Percentiles rank a stretch among this genome's conserved stretches.
phyloP scores from a whole-genome alignment of 2,113 vertebrate species.

The Crotalus horridus region DNA sequence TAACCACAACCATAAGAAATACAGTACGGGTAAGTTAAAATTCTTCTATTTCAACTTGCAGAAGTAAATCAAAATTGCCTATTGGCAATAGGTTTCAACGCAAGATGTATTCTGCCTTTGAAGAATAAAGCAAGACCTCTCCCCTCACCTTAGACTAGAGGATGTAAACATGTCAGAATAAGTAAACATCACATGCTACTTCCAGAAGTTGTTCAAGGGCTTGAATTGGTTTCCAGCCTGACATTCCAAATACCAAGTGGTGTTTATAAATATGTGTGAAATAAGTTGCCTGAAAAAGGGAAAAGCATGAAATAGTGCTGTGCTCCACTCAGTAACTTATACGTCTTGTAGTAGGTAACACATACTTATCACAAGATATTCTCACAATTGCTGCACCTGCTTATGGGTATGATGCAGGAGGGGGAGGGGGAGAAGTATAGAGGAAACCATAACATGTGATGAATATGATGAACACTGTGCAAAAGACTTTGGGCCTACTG shows the following conservation, averaged over 20 bases:
- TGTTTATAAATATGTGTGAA: background rate
- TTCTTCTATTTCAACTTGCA: background rate
- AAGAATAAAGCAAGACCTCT: background rate
- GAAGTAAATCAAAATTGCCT: background rate
- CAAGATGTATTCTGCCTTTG: background rate
- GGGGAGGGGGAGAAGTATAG: background rate
- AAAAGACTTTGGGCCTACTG: background rate
- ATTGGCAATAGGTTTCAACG: background rate
- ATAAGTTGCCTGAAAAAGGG: background rate
- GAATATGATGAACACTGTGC: background rate
- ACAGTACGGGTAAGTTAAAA: background rate
- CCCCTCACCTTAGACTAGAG: background rate
- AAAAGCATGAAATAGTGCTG: background rate
- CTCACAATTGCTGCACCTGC: background rate
- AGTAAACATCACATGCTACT: background rate
- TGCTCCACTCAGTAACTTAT: background rate
- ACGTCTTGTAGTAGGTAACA: background rate
- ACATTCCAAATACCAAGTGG: background rate
- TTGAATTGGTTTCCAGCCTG: background rate
- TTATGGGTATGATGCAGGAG: background rate
- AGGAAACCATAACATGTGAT: background rate
- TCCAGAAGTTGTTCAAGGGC: background rate
- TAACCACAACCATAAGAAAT: background rate
- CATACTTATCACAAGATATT: background rate
- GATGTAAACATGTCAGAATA: constrained; percentile 6